A percentile compares a stretch with the other conserved stretches of the same genome.
phyloP scores from a whole-genome alignment of 2,113 vertebrate genomes.

The Semicossyphus pulcher region DNA sequence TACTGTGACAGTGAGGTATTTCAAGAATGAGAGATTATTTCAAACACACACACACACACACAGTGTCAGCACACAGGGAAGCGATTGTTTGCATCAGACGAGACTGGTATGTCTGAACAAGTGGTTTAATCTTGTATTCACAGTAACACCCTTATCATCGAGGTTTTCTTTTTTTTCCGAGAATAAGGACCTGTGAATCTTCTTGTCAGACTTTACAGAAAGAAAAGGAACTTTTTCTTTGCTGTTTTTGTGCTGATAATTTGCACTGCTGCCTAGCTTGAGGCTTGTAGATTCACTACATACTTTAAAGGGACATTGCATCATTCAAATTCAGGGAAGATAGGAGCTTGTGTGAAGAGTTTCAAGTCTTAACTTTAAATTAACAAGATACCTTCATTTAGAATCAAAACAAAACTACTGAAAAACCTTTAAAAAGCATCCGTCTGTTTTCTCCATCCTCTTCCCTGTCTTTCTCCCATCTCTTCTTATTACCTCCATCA shows the following conservation, averaged over 20 bases:
- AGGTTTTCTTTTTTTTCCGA: no score
- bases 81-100: slow-evolving; percentile 56
- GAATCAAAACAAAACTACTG: not conserved
- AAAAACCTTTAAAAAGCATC: no score
- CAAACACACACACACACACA: slow-evolving; percentile 41
- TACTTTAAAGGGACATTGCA: not conserved
- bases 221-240: no score
- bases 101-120: slow-evolving; percentile 56
- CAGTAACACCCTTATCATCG: slow-evolving; percentile 9
- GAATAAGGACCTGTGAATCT: no score
- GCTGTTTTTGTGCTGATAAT: no score
- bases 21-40: slow-evolving; percentile 76
- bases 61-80: slow-evolving; percentile 46
- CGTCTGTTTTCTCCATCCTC: no score
- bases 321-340: not conserved
- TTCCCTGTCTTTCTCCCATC: no score
- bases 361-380: not conserved
- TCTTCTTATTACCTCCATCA: no score
- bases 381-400: not conserved
- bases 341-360: not conserved
- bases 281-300: no score
- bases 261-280: no score
- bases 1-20: slow-evolving; percentile 75
- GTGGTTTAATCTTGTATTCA: slow-evolving; percentile 52
- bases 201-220: no score